These are phyloP conservation scores for Dynastes hyllus DNA, from an alignment of 2,888 invertebrate genomes.

Conservation along the genomic window DNA sequence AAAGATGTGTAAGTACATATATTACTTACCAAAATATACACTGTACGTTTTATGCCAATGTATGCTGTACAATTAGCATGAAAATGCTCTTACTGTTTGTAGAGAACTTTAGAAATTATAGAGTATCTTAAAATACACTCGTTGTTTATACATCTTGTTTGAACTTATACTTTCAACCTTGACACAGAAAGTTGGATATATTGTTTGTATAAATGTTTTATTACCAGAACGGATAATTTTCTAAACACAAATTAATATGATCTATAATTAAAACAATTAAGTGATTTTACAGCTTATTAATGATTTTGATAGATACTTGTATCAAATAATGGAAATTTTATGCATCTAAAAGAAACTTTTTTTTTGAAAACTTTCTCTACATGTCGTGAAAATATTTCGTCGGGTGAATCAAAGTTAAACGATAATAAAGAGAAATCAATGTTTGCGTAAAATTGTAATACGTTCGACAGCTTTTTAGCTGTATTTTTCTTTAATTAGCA, in stretches of 20 bases:
- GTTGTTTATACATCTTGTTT: constrained; percentile 36
- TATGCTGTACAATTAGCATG: constrained; percentile 44
- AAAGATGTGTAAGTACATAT: not conserved
- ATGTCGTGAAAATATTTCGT: constrained; percentile 27
- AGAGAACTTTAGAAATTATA: constrained; percentile 46
- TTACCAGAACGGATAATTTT: not conserved
- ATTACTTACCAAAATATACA: constrained; percentile 21
- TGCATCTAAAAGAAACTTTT: constrained; percentile 10
- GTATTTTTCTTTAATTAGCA: constrained; percentile 42
- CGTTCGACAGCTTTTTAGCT: constrained; percentile 25
- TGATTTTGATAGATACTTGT: not conserved
- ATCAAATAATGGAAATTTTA: constrained; percentile 9
- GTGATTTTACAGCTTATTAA: not conserved
- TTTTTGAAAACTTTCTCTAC: constrained; percentile 44
- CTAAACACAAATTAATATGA: not conserved
- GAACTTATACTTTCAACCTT: constrained; percentile 51
- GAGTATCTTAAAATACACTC: constrained; percentile 23
- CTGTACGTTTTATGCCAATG: constrained; percentile 22
- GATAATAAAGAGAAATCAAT: constrained; percentile 50
- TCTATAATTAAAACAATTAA: not conserved
- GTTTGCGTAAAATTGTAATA: constrained; percentile 46
- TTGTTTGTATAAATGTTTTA: not conserved
- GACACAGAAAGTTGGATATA: constrained; percentile 23
- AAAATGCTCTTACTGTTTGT: constrained; percentile 43
- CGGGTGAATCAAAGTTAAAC: constrained; percentile 32